phyloP scores from a whole-genome alignment of 2,113 vertebrate species.

The Leucopsar rothschildi region DNA sequence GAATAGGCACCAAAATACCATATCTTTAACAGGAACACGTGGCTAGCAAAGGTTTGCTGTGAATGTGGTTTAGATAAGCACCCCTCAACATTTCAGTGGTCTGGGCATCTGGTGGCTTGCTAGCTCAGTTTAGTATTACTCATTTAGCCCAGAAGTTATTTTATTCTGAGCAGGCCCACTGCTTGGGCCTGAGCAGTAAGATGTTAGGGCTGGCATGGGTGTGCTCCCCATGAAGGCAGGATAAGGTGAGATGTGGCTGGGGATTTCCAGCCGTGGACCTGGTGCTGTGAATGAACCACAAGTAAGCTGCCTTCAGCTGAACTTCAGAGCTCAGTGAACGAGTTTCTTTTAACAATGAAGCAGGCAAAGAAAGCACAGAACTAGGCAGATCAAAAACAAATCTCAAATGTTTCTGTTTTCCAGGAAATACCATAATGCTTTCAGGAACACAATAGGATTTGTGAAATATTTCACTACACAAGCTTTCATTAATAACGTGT shows the following conservation, averaged over 20 bases:
- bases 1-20: background rate
- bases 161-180: background rate
- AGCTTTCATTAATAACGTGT: background rate
- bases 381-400: background rate
- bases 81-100: background rate
- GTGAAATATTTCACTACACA: background rate
- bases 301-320: background rate
- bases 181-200: background rate
- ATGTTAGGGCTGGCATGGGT: background rate
- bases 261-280: background rate
- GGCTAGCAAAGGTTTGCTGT: background rate
- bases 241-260: fast-evolving
- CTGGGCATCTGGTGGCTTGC: background rate
- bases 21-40: fast-evolving
- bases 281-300: fast-evolving
- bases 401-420: background rate
- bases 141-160: background rate
- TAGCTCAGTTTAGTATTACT: background rate
- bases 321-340: background rate
- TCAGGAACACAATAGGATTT: background rate
- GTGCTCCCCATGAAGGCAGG: background rate
- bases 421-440: background rate
- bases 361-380: background rate
- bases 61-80: background rate
- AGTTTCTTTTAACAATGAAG: background rate